Evolutionary conservation across 2,888 invertebrate genomes (phyloP), one percentile per base, ranked within the genome.

Genomic region (Epirrita christyi): DNA sequence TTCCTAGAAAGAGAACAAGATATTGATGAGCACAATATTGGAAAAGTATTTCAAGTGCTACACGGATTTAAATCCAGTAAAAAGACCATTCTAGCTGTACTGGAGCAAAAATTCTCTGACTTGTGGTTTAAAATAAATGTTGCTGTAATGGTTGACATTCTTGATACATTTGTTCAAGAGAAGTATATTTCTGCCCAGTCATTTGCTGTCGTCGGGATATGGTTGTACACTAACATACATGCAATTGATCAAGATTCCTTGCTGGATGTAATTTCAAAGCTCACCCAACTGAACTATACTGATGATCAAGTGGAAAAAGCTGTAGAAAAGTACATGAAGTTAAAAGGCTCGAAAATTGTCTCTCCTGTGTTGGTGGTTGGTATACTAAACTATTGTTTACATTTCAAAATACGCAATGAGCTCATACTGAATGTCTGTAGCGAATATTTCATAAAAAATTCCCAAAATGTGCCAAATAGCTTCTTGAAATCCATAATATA

Each of bases 191-290:
- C 88, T n/a, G 57, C 83, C n/a, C 83, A 88, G 61, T 85, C 88
- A 37, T 86, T 86, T 74, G 75, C 79, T 63, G 76, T 86, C 7
- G 71, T 89, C 21, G 86, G 89, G 0, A 80, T 93, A 47, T 96
- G 95, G 95, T 80, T 94, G 5, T 89, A 87, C 59, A 81, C 93
- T 13, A 94, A 94, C 67, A 93, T 95, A 47, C 94, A 94, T 79
- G 85, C 90, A 6, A 75, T 94, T 10, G 90, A 92, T 59, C 94
- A 95, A 71, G 92, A 92, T 52, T 88, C 94, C 45, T 70, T 93
- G 10, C 79, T 93, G 45, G 92, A 92, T 60, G 80, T 94, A 43
- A 76, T 94, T 15, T 86, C 92, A 43, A 93, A 92, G 59, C 90
- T 94, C 45, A 92, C 90, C 3, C 83, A 84, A 40, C 80, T 94